These are phyloP conservation scores for Corythornis cristatus DNA, from an alignment of 2,113 vertebrate species.

Conservation along the genomic window DNA sequence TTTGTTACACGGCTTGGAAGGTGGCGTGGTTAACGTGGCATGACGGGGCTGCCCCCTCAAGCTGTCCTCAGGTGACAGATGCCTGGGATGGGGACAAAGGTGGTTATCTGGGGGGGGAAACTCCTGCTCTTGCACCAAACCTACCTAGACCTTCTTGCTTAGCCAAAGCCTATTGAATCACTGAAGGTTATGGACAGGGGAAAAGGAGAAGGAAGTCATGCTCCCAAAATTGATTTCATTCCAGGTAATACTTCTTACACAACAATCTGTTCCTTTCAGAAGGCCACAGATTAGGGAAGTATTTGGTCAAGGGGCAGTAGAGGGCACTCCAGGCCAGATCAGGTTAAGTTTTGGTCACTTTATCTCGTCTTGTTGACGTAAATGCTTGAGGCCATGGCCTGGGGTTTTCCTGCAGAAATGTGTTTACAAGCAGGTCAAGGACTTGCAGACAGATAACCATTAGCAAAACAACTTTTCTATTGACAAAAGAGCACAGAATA, in stretches of 20 bases:
- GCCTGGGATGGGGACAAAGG: background rate
- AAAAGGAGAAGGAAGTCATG: background rate
- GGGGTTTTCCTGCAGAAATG: constrained; percentile 88
- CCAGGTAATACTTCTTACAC: constrained; percentile 27
- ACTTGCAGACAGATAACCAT: constrained; percentile 95
- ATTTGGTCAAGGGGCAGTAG: constrained; percentile 88
- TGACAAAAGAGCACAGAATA: constrained; percentile 79
- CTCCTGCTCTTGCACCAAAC: background rate
- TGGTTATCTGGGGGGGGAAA: rapidly evolving
- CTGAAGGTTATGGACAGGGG: background rate
- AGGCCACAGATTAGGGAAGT: constrained; percentile 84
- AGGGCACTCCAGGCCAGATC: constrained; percentile 93
- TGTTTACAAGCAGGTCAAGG: constrained; percentile 99
- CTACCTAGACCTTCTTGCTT: background rate
- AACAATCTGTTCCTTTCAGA: constrained; percentile 56
- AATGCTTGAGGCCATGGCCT: constrained; percentile 84
- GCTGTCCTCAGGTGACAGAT: background rate
- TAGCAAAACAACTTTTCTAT: constrained; percentile 89
- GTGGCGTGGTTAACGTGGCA: background rate
- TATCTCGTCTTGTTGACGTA: constrained; percentile 94
- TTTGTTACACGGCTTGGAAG: background rate
- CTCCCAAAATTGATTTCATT: background rate
- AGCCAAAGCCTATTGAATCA: too few relatives aligned
- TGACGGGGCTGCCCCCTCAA: background rate
- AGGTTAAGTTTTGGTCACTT: constrained; percentile 92